Evolutionary conservation across 2,113 vertebrate species (phyloP).

Genomic region (Corythornis madagascariensis): DNA sequence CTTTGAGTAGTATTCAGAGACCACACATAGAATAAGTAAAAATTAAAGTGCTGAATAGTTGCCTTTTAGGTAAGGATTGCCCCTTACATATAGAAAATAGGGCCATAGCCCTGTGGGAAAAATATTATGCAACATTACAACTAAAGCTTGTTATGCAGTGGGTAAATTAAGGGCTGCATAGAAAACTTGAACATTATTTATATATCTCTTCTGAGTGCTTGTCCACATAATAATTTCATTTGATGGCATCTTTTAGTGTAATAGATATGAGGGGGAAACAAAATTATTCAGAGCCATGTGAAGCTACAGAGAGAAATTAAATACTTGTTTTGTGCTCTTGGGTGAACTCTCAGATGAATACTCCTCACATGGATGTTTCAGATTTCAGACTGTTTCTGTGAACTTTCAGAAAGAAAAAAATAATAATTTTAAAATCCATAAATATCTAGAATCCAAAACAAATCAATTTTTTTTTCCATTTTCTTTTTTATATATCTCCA

Average conservation of each 20-base stretch:
- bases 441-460: neutral
- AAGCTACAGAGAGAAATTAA: neutral
- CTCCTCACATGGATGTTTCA: neutral
- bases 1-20: neutral
- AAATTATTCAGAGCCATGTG: neutral
- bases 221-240: neutral
- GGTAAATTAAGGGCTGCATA: neutral
- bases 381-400: neutral
- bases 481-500: neutral
- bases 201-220: neutral
- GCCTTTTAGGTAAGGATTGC: neutral
- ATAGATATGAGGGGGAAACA: neutral
- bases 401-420: neutral
- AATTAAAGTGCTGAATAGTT: neutral
- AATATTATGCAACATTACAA: neutral
- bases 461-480: neutral
- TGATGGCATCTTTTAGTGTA: neutral
- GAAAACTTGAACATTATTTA: neutral
- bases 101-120: neutral
- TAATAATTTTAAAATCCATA: neutral
- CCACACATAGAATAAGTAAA: conserved; percentile 1
- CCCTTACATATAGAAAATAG: neutral
- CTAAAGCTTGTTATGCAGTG: neutral
- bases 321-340: neutral
- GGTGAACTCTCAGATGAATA: neutral